phyloP scores from a whole-genome alignment of 2,113 vertebrate species.

The Chaenocephalus aceratus region DNA sequence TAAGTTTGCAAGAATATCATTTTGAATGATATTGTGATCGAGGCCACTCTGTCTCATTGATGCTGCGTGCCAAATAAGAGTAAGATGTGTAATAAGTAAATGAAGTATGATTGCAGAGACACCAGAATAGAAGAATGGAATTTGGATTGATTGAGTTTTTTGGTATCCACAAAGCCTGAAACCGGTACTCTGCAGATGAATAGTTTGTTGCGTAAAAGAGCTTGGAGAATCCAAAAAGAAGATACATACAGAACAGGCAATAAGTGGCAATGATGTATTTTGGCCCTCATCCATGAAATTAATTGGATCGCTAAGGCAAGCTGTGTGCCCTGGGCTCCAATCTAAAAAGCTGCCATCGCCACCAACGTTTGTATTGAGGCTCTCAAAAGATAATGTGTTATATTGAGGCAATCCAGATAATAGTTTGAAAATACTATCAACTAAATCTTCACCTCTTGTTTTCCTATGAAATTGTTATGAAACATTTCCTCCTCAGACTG shows the following conservation, averaged over 20 bases:
- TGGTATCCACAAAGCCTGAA: constrained; percentile 1
- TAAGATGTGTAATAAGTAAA: constrained; percentile 19
- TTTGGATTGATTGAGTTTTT: constrained; percentile 33
- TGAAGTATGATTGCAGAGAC: constrained; percentile 22
- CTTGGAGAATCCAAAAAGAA: constrained; percentile 33
- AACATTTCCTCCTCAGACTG: constrained; percentile 10
- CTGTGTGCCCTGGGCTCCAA: constrained; percentile 24
- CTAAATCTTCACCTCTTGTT: constrained; percentile 19
- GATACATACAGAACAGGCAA: constrained; percentile 36
- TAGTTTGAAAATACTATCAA: constrained; percentile 21
- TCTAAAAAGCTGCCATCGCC: constrained; percentile 22
- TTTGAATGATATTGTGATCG: constrained; percentile 19
- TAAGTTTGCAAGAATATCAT: constrained; percentile 5
- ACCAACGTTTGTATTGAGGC: constrained; percentile 1
- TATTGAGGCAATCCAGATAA: constrained; percentile 3
- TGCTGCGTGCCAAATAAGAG: neutral
- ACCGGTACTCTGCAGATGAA: constrained; percentile 47
- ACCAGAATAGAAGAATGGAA: constrained; percentile 11
- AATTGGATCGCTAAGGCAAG: constrained; percentile 63
- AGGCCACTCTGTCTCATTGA: constrained; percentile 3
- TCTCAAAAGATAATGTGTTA: constrained; percentile 26
- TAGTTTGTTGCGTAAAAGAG: constrained; percentile 57
- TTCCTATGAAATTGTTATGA: constrained; percentile 18
- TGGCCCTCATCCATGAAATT: constrained; percentile 48
- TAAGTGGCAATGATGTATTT: constrained; percentile 50